Percentiles rank a stretch among this genome's conserved stretches.
Conservation (phyloP, 1,140 invertebrate species). For the Hyphantria cunea region DNA sequence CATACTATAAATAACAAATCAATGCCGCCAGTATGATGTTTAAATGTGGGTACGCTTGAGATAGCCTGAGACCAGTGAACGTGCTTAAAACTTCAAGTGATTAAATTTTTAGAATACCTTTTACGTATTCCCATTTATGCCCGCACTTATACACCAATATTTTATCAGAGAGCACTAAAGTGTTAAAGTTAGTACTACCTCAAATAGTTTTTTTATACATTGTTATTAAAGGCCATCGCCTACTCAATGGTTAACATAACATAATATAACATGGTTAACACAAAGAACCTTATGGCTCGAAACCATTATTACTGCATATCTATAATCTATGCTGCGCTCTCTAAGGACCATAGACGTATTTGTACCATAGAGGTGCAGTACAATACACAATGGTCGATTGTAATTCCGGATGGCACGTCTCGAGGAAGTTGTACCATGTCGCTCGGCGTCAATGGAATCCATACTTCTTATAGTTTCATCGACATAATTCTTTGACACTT, state of each 20-base stretch:
- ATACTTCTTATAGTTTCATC: slow-evolving; percentile 20
- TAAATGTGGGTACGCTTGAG: too few species aligned
- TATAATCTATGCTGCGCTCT: neutral
- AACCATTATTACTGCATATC: slow-evolving; percentile 1
- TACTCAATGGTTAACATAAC: neutral
- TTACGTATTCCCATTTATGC: too few species aligned
- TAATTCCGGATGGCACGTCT: slow-evolving; percentile 47
- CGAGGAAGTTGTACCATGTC: slow-evolving; percentile 41
- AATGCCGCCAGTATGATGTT: too few species aligned
- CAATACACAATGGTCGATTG: slow-evolving; percentile 41
- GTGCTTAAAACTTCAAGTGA: too few species aligned
- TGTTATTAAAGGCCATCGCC: neutral
- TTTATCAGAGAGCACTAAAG: too few species aligned
- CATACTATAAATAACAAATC: too few species aligned
- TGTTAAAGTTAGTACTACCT: neutral
- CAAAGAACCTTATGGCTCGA: neutral
- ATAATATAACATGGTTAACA: neutral
- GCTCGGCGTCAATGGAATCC: slow-evolving; percentile 14
- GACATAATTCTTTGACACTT: slow-evolving; percentile 12
- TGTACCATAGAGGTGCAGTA: slow-evolving; percentile 6
- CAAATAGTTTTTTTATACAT: neutral
- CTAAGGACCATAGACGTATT: slow-evolving; percentile 15
- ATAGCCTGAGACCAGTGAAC: too few species aligned
- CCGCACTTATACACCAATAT: too few species aligned
- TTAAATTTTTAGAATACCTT: too few species aligned